phyloP scores from a whole-genome alignment of 2,113 vertebrate species.

The Myotis lucifugus region DNA sequence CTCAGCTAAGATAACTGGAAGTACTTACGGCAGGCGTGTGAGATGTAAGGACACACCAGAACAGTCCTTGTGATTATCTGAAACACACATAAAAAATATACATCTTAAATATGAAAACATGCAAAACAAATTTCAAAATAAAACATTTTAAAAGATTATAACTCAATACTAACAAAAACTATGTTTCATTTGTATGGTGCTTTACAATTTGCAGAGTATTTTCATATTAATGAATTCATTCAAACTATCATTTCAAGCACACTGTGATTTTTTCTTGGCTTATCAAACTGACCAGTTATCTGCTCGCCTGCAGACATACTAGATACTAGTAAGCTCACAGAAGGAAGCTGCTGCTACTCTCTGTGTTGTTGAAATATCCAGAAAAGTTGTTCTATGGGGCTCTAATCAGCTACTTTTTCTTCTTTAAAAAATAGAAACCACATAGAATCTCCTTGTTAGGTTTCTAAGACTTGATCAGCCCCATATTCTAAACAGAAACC shows the following conservation, averaged over 20 bases:
- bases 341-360: background rate
- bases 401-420: background rate
- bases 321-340: background rate
- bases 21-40: slow-evolving; percentile 94
- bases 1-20: background rate
- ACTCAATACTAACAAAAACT: background rate
- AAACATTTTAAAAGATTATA: background rate
- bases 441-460: background rate
- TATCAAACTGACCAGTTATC: background rate
- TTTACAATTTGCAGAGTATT: background rate
- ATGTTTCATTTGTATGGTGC: background rate
- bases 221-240: background rate
- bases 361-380: background rate
- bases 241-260: background rate
- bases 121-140: background rate
- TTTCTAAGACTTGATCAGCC: background rate
- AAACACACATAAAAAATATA: slow-evolving; percentile 34
- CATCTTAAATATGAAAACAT: background rate
- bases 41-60: slow-evolving; percentile 94
- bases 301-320: background rate
- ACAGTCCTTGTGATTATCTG: slow-evolving; percentile 97
- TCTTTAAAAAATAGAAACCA: background rate
- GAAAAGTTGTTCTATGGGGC: background rate
- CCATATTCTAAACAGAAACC: background rate
- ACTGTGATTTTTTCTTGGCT: background rate